Percentiles rank a stretch among this genome's conserved stretches.
Conservation (phyloP, 2,113 vertebrate genomes). For the Tauraco erythrolophus region DNA sequence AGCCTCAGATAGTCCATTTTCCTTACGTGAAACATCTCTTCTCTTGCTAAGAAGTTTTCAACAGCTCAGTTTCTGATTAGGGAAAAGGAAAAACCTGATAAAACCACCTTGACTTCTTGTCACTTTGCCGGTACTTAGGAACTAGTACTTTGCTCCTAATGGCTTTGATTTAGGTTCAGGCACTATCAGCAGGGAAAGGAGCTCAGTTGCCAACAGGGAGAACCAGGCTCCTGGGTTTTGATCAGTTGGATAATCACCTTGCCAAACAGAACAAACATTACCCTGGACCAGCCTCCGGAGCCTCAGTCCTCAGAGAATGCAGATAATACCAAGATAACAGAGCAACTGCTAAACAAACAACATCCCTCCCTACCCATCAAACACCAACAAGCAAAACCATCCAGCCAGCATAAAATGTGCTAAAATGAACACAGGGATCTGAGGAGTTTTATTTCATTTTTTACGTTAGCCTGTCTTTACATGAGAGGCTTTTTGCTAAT, state of each 20-base stretch:
- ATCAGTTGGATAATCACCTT: not conserved
- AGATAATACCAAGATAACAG: not conserved
- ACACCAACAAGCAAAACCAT: not conserved
- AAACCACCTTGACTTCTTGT: not conserved
- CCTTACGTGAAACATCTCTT: not conserved
- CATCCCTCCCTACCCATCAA: not conserved
- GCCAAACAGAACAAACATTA: not conserved
- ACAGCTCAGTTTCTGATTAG: not conserved
- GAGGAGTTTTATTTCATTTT: not conserved
- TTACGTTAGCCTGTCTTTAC: not conserved
- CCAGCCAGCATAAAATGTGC: not conserved
- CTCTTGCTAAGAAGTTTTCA: not conserved
- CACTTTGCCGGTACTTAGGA: not conserved
- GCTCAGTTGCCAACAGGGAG: not conserved
- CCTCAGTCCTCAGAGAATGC: not conserved
- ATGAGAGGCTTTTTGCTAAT: not conserved
- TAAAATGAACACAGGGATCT: not conserved
- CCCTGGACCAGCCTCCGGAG: not conserved
- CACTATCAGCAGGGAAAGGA: not conserved
- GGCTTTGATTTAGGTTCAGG: not conserved
- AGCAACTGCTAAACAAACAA: not conserved
- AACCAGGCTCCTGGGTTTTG: conserved; percentile 8
- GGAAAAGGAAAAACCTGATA: not conserved
- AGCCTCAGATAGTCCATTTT: not conserved
- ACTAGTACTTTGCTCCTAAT: not conserved